Percentiles rank a stretch among this genome's conserved stretches.
phyloP scores from a whole-genome alignment of 64 coral and sea anemone species.

The Actinia tenebrosa region DNA sequence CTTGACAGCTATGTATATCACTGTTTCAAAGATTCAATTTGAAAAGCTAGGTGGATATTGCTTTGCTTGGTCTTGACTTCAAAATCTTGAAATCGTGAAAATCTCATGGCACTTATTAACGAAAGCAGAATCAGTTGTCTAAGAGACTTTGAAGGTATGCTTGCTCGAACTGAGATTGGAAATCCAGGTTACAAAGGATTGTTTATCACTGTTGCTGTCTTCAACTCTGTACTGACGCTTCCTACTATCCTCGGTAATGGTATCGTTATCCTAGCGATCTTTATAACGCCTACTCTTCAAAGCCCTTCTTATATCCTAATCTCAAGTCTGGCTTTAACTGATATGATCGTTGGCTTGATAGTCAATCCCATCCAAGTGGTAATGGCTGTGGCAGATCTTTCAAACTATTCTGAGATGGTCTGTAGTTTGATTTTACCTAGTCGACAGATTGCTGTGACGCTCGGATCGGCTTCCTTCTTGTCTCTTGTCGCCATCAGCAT shows the following conservation, averaged over 20 bases:
- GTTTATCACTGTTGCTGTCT: neutral
- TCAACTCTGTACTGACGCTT: neutral
- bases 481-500: neutral
- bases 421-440: neutral
- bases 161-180: neutral
- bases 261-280: neutral
- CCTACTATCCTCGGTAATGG: neutral
- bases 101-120: neutral
- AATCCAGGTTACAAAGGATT: neutral
- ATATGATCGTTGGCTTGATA: neutral
- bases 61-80: neutral
- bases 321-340: neutral
- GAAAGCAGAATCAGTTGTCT: neutral
- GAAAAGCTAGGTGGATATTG: neutral
- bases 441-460: neutral
- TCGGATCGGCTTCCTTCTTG: neutral
- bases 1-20: too few species aligned
- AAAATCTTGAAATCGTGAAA: neutral
- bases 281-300: neutral
- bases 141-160: neutral
- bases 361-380: neutral
- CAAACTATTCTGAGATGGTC: neutral
- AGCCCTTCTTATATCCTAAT: constrained; percentile 1
- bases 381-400: neutral
- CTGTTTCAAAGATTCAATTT: too few species aligned